phyloP scores from a whole-genome alignment of 2,113 vertebrate genomes.

The Donacobius atricapilla region DNA sequence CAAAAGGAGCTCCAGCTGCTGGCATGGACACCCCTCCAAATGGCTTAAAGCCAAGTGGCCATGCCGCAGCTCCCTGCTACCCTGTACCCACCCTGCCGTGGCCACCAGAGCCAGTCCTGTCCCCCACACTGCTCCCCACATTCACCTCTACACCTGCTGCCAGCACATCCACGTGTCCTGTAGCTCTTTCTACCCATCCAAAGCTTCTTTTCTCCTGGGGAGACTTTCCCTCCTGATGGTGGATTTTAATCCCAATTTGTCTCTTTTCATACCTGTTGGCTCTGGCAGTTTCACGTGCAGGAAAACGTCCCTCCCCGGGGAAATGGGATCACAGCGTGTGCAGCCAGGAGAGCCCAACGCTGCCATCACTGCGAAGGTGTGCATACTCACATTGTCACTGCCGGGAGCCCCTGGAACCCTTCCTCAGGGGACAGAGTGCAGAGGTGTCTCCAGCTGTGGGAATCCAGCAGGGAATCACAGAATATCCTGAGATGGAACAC shows the following conservation, averaged over 20 bases:
- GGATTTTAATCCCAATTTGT: not conserved
- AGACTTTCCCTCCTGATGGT: not conserved
- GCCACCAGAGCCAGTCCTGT: not conserved
- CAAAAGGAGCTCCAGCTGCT: not conserved
- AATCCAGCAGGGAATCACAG: not conserved
- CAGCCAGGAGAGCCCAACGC: not conserved
- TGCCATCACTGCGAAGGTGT: not conserved
- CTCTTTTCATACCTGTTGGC: not conserved
- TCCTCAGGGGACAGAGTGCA: fast-evolving
- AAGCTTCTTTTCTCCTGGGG: fast-evolving
- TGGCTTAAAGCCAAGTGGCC: fast-evolving
- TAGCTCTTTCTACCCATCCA: not conserved
- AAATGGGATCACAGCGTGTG: fast-evolving
- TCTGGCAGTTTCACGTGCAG: not conserved
- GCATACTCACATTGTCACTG: fast-evolving
- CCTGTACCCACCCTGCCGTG: not conserved
- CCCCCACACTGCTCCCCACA: not conserved
- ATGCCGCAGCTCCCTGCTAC: not conserved
- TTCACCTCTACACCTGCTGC: not conserved
- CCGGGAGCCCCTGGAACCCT: fast-evolving
- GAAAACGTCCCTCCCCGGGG: not conserved
- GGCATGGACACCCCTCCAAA: not conserved
- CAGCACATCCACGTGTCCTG: fast-evolving
- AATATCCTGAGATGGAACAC: not conserved
- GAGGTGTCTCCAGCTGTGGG: not conserved